A percentile compares a stretch with the other conserved stretches of the same genome.
Conservation (phyloP, 2,113 vertebrate genomes). For the Phyllostomus hastatus region DNA sequence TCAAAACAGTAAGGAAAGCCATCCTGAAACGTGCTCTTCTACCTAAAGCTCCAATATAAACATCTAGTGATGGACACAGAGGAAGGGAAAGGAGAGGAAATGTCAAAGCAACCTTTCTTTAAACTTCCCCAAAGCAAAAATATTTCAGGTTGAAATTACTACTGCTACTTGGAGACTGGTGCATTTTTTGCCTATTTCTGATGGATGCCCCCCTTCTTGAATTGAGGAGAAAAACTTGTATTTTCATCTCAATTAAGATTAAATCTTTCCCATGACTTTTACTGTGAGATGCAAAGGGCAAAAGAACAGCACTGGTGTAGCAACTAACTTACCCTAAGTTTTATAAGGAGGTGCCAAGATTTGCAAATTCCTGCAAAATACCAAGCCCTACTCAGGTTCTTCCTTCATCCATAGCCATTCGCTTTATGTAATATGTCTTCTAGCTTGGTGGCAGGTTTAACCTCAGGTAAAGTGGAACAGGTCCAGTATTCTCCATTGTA, state of each 20-base stretch:
- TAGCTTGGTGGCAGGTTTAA: background rate
- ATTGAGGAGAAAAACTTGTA: background rate
- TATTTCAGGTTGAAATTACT: slow-evolving; percentile 6
- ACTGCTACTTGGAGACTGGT: background rate
- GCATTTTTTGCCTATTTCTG: background rate
- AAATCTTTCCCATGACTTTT: background rate
- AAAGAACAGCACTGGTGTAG: background rate
- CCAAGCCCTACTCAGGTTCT: background rate
- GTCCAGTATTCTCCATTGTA: background rate
- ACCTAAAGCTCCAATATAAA: background rate
- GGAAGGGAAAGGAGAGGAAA: background rate
- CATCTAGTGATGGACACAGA: background rate
- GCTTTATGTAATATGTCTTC: background rate
- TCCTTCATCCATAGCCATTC: background rate
- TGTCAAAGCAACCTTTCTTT: background rate
- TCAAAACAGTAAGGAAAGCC: background rate
- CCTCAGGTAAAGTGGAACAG: background rate
- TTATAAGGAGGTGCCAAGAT: background rate
- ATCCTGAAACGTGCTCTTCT: background rate
- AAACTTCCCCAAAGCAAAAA: background rate
- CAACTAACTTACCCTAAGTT: background rate
- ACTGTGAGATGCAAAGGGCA: background rate
- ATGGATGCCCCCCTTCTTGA: background rate
- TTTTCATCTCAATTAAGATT: background rate
- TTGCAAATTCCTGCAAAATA: background rate